Evolutionary conservation across 1,140 invertebrate genomes (phyloP), one percentile per base, ranked within the genome.

Genomic region (Drosophila melanica): DNA sequence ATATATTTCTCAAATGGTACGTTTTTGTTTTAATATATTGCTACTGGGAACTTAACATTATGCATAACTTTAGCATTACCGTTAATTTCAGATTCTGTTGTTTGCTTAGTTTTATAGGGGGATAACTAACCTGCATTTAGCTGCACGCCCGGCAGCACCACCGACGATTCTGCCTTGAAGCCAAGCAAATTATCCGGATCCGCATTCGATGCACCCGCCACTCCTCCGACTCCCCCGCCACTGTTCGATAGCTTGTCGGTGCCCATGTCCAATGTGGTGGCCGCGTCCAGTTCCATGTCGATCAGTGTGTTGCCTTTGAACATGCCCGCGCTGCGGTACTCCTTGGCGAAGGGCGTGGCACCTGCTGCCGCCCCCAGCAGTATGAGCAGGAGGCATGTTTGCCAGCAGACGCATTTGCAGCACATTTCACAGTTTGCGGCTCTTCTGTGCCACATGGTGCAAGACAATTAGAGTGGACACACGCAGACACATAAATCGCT

Each of bases 301-400:
- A 79, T 75, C 8, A 87, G 73, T 2, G 76, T 89, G 58, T 86
- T 86, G 60, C 70, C 78, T 30, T 82, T 81, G 37, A 66, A 79
- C 44, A 79, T 69, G 7, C 76, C 82, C 54, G 79, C 76, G 37
- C 73, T 89, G 62, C 82, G 84, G 48, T 89, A 87, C 58, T 89
- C 82, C 73, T 87, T 89, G n/a, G 84, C 76, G 62, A 89, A 89
- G 27, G 84, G 79, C 12, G 72, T 74, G 67, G 79, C 82, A 14
- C 76, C 79, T 47, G 69, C 37, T 30, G 84, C 76, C 44, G 71
- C 72, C 53, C 71, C 68, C 45, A 66, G 23, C n/a, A 79, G 33
- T 68, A 79, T 63, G 18, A 59, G 14, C 45, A 79, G 48, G n/a
- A 76, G 20, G 27, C 66, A 44, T 1, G 70, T 47, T 60, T 64